These are phyloP conservation scores for Cladorhizidae sp. DNA, from an alignment of 37 sponge, comb jelly and placozoan genomes.

Conservation along the genomic window DNA sequence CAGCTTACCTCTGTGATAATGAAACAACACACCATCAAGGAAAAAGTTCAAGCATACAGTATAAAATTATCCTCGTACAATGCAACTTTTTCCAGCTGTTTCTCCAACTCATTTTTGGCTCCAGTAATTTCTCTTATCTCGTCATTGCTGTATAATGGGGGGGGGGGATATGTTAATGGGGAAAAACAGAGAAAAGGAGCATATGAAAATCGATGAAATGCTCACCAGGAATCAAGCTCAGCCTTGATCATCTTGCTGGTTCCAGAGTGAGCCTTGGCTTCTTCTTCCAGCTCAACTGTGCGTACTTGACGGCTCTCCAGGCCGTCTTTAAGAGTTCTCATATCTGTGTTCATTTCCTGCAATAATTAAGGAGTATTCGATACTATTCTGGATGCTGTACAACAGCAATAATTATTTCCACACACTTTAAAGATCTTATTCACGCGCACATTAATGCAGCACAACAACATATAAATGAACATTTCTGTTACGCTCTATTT, in stretches of 20 bases:
- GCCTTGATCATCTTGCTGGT: conserved; percentile 32
- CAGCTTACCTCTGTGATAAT: conserved; percentile 26
- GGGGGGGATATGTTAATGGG: neutral
- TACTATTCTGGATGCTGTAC: too few relatives aligned
- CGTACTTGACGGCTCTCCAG: neutral
- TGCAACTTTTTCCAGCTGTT: conserved; percentile 30
- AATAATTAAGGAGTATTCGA: too few relatives aligned
- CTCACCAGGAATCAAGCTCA: conserved; percentile 57
- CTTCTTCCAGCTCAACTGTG: conserved; percentile 37
- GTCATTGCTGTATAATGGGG: conserved; percentile 23
- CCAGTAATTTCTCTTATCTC: conserved; percentile 16
- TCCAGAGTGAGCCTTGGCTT: conserved; percentile 32
- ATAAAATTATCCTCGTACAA: conserved; percentile 18
- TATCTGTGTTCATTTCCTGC: conserved; percentile 26
- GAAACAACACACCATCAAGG: neutral
- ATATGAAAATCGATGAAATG: neutral
- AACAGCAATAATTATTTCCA: too few relatives aligned
- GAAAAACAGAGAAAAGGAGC: neutral
- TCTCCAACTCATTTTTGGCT: conserved; percentile 21
- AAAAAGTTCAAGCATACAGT: neutral
- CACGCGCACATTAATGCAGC: too few relatives aligned
- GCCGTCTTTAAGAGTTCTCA: neutral
- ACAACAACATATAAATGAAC: too few relatives aligned
- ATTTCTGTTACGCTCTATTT: too few relatives aligned
- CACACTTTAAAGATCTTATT: too few relatives aligned